phyloP scores from a whole-genome alignment of 1,140 invertebrate species.

The Danaus plexippus region DNA sequence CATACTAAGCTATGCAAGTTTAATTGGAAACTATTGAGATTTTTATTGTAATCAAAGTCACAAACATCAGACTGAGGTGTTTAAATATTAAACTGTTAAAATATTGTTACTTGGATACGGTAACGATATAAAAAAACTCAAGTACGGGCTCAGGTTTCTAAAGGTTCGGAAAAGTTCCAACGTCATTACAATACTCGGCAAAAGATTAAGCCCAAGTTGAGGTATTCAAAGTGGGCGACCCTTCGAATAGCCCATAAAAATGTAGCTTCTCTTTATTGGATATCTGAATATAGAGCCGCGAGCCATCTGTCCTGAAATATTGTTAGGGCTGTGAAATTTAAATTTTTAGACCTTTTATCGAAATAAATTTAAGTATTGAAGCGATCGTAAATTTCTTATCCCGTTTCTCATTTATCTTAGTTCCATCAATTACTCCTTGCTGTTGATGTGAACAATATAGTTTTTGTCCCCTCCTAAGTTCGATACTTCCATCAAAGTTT shows the following conservation, averaged over 20 bases:
- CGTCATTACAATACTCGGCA: slow-evolving; percentile 47
- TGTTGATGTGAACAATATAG: slow-evolving; percentile 3
- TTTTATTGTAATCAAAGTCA: no score
- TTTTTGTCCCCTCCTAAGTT: slow-evolving; percentile 16
- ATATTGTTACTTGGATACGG: no score
- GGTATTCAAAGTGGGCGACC: slow-evolving; percentile 47
- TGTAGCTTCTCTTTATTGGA: slow-evolving; percentile 50
- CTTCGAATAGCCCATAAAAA: slow-evolving; percentile 51
- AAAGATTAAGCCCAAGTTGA: slow-evolving; percentile 55
- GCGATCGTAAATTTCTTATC: slow-evolving; percentile 8
- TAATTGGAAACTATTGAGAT: no score
- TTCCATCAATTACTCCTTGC: slow-evolving; percentile 3
- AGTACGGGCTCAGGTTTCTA: slow-evolving; percentile 14
- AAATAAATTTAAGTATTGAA: slow-evolving; percentile 15
- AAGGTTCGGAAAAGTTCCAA: slow-evolving; percentile 37
- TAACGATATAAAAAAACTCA: slow-evolving; percentile 14
- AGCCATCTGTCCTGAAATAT: slow-evolving; percentile 37
- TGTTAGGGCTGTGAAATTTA: slow-evolving; percentile 22
- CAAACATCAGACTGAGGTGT: no score
- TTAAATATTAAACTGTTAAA: no score
- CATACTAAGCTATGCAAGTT: no score
- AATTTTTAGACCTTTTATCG: slow-evolving; percentile 19
- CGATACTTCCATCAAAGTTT: slow-evolving; percentile 25
- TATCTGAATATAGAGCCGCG: slow-evolving; percentile 39
- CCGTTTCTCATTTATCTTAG: slow-evolving; percentile 1